A percentile compares a stretch with the other conserved stretches of the same genome.
Evolutionary conservation across 2,113 vertebrate species (phyloP).

Genomic region (Recurvirostra avosetta): DNA sequence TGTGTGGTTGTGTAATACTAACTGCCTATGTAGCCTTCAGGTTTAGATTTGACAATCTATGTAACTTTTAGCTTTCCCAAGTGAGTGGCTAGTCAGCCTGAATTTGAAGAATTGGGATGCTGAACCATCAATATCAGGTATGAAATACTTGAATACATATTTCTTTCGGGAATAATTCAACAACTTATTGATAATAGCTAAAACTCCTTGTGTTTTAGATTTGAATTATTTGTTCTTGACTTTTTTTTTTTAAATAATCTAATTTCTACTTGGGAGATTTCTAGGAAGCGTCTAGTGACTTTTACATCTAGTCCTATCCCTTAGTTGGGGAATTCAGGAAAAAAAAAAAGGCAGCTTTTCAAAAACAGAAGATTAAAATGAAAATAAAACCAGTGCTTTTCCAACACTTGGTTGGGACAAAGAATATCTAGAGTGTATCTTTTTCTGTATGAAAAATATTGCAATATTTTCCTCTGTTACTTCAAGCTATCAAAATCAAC

Average conservation of each 20-base stretch:
- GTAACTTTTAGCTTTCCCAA: background rate
- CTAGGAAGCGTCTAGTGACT: background rate
- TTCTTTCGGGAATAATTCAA: background rate
- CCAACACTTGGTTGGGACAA: background rate
- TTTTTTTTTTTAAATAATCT: background rate
- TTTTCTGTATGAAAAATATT: background rate
- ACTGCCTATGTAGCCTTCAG: background rate
- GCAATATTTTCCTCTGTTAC: background rate
- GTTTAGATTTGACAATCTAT: background rate
- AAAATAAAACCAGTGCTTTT: background rate
- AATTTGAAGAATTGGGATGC: background rate
- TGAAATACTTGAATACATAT: background rate
- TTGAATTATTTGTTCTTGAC: background rate
- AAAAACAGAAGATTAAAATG: background rate
- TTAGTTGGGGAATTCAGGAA: background rate
- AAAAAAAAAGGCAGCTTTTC: background rate
- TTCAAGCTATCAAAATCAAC: background rate
- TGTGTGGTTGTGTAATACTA: background rate
- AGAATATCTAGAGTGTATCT: background rate
- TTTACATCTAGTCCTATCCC: background rate
- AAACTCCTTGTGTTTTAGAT: background rate
- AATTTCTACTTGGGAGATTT: background rate
- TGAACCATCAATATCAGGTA: background rate
- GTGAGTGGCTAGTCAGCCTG: background rate
- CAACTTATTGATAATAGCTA: background rate